phyloP scores from a whole-genome alignment of 2,888 invertebrate genomes.

The Dysmachus trigonus region DNA sequence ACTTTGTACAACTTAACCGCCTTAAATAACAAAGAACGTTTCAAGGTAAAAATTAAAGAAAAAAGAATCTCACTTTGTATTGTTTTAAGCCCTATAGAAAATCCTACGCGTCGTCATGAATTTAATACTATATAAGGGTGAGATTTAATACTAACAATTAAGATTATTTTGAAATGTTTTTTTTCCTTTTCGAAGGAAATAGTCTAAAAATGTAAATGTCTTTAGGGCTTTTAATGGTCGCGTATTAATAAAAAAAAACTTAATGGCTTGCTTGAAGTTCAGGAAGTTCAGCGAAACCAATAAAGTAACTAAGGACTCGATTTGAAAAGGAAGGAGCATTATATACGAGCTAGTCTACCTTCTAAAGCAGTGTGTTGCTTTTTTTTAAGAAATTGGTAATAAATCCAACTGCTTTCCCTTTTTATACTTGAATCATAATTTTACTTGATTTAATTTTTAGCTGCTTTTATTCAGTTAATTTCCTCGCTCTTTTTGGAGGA shows the following conservation, averaged over 20 bases:
- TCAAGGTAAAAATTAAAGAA: neutral
- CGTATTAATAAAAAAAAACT: neutral
- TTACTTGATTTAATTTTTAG: neutral
- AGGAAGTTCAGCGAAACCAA: neutral
- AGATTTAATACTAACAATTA: slow-evolving; percentile 15
- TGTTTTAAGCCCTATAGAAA: neutral
- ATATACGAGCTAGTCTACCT: neutral
- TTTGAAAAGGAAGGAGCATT: neutral
- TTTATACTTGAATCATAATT: neutral
- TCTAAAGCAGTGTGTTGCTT: neutral
- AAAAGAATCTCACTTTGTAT: neutral
- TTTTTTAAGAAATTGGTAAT: neutral
- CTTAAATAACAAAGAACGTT: neutral
- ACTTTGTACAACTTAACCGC: slow-evolving; percentile 4
- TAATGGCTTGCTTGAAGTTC: neutral
- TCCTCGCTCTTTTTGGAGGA: slow-evolving; percentile 60
- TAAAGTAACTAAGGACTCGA: neutral
- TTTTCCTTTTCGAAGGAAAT: neutral
- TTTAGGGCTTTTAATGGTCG: neutral
- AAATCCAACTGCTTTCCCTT: neutral
- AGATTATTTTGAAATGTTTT: neutral
- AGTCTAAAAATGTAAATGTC: slow-evolving; percentile 20
- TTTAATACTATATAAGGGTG: slow-evolving; percentile 24
- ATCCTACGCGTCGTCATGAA: neutral
- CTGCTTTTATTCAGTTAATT: slow-evolving; percentile 47